Conservation (phyloP, 2,888 invertebrate genomes). For the Choreutis nemorana region DNA sequence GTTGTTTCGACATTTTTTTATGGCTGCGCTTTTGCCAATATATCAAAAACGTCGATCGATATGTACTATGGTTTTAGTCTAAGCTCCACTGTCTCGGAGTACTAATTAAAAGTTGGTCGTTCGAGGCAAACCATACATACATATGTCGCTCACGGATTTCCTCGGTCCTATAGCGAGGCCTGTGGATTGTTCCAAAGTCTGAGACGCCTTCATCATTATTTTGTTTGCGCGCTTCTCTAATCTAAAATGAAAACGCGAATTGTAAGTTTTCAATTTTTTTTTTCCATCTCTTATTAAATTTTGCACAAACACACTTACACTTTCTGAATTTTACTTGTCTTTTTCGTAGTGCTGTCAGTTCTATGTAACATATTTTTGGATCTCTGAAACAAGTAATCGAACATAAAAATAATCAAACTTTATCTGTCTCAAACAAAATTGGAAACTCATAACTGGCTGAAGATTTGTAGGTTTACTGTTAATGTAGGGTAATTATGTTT, state of each 20-base stretch:
- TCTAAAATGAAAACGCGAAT: slow-evolving; percentile 29
- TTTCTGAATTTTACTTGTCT: slow-evolving; percentile 84
- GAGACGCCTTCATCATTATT: slow-evolving; percentile 83
- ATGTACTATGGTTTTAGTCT: no score
- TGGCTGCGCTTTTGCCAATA: no score
- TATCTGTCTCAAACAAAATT: no score
- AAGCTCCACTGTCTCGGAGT: no score
- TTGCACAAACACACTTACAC: slow-evolving; percentile 58
- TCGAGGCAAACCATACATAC: slow-evolving; percentile 23
- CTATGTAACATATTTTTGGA: slow-evolving; percentile 76
- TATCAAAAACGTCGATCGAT: no score
- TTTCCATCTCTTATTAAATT: neutral
- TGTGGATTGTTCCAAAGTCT: slow-evolving; percentile 82
- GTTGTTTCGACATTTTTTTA: no score
- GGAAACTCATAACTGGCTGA: no score
- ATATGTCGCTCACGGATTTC: slow-evolving; percentile 52
- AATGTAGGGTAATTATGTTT: neutral
- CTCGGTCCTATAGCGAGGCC: slow-evolving; percentile 78
- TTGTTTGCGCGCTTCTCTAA: slow-evolving; percentile 84
- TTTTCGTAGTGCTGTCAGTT: slow-evolving; percentile 77
- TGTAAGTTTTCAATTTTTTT: neutral
- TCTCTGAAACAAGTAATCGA: slow-evolving; percentile 54
- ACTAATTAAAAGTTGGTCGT: no score
- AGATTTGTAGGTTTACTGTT: no score
- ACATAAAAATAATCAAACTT: no score